Evolutionary conservation across 2,113 vertebrate genomes (phyloP).

Genomic region (Muntiacus muntjak): DNA sequence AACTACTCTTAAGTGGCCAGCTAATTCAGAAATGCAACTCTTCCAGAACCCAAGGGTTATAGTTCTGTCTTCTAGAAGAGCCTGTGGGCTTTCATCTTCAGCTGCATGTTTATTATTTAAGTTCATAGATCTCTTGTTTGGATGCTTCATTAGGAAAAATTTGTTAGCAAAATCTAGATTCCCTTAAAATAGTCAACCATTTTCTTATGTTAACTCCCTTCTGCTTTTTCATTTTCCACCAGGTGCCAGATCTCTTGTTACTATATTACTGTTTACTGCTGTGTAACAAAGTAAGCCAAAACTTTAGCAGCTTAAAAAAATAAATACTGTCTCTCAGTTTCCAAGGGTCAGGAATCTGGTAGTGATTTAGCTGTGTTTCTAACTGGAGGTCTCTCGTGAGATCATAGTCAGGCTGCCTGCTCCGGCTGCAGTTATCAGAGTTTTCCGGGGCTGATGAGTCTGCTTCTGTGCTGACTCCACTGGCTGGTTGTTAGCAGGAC

Average conservation of each 20-base stretch:
- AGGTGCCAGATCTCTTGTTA: constrained; percentile 1
- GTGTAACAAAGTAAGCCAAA: neutral
- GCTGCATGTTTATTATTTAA: neutral
- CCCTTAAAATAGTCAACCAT: neutral
- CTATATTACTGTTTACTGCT: neutral
- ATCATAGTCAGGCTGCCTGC: neutral
- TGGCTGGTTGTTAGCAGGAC: neutral
- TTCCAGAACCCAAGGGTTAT: neutral
- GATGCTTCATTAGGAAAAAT: neutral
- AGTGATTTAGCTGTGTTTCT: neutral
- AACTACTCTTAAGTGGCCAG: neutral
- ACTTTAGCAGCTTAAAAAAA: constrained; percentile 9
- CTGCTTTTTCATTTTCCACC: neutral
- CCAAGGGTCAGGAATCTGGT: neutral
- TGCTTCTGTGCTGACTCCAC: neutral
- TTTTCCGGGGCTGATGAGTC: neutral
- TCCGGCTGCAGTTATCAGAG: neutral
- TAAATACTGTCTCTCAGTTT: neutral
- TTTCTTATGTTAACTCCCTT: neutral
- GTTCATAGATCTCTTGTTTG: neutral
- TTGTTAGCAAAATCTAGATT: neutral
- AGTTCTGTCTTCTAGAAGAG: neutral
- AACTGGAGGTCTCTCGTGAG: neutral
- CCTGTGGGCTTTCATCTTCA: neutral
- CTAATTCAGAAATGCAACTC: neutral